Percentiles rank a stretch among this genome's conserved stretches.
These are phyloP conservation scores for Cyprinodon diabolis DNA, from an alignment of 2,797 vertebrate species.

Conservation along the genomic window DNA sequence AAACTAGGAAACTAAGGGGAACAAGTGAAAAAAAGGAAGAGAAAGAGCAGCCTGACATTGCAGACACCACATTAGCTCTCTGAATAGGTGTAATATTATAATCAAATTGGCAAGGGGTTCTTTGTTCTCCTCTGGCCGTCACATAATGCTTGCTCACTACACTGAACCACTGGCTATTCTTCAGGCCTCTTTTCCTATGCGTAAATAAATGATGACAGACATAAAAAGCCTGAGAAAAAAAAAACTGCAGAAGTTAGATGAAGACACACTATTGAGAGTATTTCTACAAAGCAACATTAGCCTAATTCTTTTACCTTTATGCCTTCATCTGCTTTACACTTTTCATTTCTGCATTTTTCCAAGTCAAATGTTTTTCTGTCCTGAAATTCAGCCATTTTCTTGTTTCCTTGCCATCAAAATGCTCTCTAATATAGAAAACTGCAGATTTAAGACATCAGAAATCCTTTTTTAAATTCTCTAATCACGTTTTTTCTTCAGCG, in stretches of 20 bases:
- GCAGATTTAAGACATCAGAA: not conserved
- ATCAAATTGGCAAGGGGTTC: constrained; percentile 57
- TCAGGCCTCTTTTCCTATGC: constrained; percentile 48
- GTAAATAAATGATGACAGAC: constrained; percentile 52
- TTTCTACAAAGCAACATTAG: constrained; percentile 35
- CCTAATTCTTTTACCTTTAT: constrained; percentile 28
- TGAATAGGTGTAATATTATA: constrained; percentile 70
- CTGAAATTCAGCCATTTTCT: constrained; percentile 5
- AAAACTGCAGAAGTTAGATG: constrained; percentile 13
- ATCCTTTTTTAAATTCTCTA: not conserved
- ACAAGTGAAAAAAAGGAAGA: constrained; percentile 27
- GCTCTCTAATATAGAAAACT: not conserved
- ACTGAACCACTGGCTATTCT: constrained; percentile 51
- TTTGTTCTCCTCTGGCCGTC: constrained; percentile 66
- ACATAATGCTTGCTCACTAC: constrained; percentile 29
- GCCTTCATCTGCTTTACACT: constrained; percentile 21
- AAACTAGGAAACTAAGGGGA: constrained; percentile 1
- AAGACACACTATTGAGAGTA: constrained; percentile 35
- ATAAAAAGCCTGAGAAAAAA: constrained; percentile 26
- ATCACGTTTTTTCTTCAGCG: constrained; percentile 1
- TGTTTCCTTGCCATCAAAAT: constrained; percentile 16
- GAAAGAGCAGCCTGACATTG: constrained; percentile 48
- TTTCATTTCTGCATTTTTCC: not conserved
- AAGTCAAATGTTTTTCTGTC: not conserved
- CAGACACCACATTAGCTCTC: constrained; percentile 56